Conservation (phyloP, 2,113 vertebrate genomes). For the Vulpes vulpes region DNA sequence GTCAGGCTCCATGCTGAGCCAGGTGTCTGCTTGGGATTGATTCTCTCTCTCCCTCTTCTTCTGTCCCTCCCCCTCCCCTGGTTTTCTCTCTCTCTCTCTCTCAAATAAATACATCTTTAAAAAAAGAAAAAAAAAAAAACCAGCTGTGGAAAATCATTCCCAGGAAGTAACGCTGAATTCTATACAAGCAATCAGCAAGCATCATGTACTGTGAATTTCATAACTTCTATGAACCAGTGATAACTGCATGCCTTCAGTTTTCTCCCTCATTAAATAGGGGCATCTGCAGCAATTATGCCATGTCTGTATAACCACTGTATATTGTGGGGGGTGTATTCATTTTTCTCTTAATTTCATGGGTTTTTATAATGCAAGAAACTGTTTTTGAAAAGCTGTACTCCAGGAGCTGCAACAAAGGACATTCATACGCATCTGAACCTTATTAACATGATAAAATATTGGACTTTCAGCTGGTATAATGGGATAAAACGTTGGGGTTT, state of each 20-base stretch:
- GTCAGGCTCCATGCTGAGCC: neutral
- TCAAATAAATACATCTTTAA: neutral
- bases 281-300: neutral
- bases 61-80: no score
- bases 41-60: neutral
- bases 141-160: constrained; percentile 39
- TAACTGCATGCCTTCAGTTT: neutral
- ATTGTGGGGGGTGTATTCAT: neutral
- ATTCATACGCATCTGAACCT: neutral
- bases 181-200: constrained; percentile 27
- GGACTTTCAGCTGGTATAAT: neutral
- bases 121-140: neutral
- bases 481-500: neutral
- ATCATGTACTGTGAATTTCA: constrained; percentile 25
- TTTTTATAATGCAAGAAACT: neutral
- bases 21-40: neutral
- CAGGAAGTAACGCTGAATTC: neutral
- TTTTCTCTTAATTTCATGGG: neutral
- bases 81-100: neutral
- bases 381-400: neutral
- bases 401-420: neutral
- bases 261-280: neutral
- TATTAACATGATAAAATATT: neutral
- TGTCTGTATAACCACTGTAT: neutral
- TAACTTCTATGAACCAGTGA: neutral